Evolutionary conservation across 1,140 invertebrate genomes (phyloP).

Genomic region (Dufourea novaeangliae): DNA sequence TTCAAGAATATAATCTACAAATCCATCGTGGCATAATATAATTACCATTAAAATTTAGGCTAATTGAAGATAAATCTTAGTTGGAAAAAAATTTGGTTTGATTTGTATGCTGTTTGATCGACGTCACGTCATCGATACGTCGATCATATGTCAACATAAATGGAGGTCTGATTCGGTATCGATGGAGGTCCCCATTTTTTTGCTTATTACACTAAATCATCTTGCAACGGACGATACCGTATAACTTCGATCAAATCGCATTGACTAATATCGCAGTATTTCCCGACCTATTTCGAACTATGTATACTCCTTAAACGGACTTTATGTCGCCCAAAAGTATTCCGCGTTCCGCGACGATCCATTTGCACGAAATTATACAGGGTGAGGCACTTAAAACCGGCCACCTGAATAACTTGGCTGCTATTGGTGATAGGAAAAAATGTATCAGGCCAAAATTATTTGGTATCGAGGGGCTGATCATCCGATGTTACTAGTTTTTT

Average conservation of each 20-base stretch:
- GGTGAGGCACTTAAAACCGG: too few relatives aligned
- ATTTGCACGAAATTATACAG: too few relatives aligned
- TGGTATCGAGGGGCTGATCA: too few relatives aligned
- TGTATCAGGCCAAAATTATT: too few relatives aligned
- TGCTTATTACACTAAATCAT: conserved; percentile 38
- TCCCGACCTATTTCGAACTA: conserved; percentile 6
- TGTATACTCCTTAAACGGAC: conserved; percentile 44
- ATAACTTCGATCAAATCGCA: conserved; percentile 24
- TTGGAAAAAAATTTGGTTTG: conserved; percentile 1
- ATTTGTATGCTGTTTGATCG: background rate
- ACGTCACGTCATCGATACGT: conserved; percentile 8
- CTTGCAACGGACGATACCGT: background rate
- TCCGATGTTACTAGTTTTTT: too few relatives aligned
- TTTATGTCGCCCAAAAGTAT: conserved; percentile 42
- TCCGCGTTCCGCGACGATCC: too few relatives aligned
- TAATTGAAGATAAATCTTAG: conserved; percentile 13
- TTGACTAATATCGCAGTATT: background rate
- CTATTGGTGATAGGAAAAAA: too few relatives aligned
- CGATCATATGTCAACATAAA: background rate
- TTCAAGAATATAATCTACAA: background rate
- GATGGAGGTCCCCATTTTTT: conserved; percentile 26
- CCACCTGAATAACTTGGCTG: too few relatives aligned
- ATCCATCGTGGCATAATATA: background rate
- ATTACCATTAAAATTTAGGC: conserved; percentile 26
- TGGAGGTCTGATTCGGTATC: background rate